Percentiles rank a stretch among this genome's conserved stretches.
phyloP scores from a whole-genome alignment of 2,113 vertebrate species.

The Ciconia maguari region DNA sequence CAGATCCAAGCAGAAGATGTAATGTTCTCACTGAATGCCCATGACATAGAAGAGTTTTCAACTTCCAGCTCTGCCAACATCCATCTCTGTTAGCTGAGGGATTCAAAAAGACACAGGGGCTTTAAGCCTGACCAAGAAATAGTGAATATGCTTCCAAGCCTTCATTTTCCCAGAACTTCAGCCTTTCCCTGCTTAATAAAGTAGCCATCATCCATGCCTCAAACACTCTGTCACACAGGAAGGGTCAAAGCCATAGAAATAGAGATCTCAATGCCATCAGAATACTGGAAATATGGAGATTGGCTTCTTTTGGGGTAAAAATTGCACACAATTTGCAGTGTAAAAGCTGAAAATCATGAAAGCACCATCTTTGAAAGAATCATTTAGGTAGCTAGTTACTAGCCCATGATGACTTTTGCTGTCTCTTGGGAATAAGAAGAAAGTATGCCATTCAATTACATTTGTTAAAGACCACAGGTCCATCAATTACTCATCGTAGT shows the following conservation, averaged over 20 bases:
- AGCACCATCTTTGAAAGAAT: not conserved
- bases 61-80: not conserved
- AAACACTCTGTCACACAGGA: not conserved
- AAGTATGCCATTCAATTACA: not conserved
- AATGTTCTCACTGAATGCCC: constrained; percentile 20
- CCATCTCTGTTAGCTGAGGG: not conserved
- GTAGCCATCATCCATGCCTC: not conserved
- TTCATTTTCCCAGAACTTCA: not conserved
- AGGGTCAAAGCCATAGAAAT: not conserved
- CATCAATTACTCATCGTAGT: not conserved
- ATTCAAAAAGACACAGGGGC: not conserved
- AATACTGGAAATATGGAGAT: not conserved
- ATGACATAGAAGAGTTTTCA: constrained; percentile 11
- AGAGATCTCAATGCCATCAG: not conserved
- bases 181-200: not conserved
- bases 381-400: not conserved
- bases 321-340: not conserved
- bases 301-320: not conserved
- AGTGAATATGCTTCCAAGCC: not conserved
- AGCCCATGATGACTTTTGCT: not conserved
- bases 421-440: not conserved
- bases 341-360: not conserved
- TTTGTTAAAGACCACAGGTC: not conserved
- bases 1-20: not conserved
- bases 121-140: not conserved